phyloP scores from a whole-genome alignment of 2,888 invertebrate genomes.

The Dynastes tityus region DNA sequence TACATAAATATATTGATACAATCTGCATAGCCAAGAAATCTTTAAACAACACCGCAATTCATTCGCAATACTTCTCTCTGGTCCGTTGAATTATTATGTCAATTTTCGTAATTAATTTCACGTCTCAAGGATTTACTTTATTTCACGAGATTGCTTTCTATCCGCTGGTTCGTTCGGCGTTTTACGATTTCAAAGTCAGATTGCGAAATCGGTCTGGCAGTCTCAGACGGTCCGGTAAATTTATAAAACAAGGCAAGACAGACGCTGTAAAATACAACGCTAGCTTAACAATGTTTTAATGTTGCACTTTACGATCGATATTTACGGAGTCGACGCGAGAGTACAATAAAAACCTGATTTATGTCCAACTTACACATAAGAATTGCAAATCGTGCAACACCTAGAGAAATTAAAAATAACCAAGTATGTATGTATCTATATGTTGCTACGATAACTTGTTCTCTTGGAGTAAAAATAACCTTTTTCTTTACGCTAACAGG shows the following conservation, averaged over 20 bases:
- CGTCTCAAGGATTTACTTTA: constrained; percentile 32
- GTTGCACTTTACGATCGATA: constrained; percentile 8
- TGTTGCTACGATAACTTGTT: too few relatives aligned
- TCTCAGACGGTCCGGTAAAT: not conserved
- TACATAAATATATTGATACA: too few relatives aligned
- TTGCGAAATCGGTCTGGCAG: constrained; percentile 24
- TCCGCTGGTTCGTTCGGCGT: not conserved
- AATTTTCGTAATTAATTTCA: constrained; percentile 31
- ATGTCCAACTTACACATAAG: constrained; percentile 2
- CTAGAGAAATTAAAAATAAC: not conserved
- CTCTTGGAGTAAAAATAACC: too few relatives aligned
- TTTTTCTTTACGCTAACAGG: too few relatives aligned
- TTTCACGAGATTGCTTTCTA: constrained; percentile 19
- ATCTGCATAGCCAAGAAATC: too few relatives aligned
- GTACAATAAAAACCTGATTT: constrained; percentile 11
- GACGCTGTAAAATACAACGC: not conserved
- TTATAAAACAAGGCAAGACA: not conserved
- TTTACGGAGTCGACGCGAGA: not conserved
- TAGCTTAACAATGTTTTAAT: constrained; percentile 5
- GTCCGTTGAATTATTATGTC: not conserved
- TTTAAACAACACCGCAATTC: too few relatives aligned
- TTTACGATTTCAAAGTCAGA: constrained; percentile 16
- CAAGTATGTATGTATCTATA: not conserved
- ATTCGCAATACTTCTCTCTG: too few relatives aligned
- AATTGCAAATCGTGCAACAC: not conserved